These are phyloP conservation scores for Ellobium chinense DNA, from an alignment of 2,888 invertebrate genomes.

Conservation along the genomic window DNA sequence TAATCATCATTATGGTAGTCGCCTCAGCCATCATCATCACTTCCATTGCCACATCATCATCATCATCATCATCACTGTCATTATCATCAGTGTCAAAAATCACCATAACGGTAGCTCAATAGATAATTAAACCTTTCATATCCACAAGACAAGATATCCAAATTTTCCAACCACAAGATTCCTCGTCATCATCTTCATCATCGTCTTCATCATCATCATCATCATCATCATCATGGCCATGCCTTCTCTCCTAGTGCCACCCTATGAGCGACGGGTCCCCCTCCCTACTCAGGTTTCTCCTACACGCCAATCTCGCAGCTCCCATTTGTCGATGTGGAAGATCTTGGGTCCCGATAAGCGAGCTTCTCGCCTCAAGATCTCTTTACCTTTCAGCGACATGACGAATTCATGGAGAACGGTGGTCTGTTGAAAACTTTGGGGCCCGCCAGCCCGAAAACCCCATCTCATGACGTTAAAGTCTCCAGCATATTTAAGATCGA, in stretches of 20 bases:
- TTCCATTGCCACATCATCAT: background rate
- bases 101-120: no score
- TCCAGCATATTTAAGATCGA: no score
- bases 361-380: background rate
- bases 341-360: background rate
- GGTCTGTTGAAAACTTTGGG: no score
- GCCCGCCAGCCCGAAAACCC: no score
- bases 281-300: constrained; percentile 24
- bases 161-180: no score
- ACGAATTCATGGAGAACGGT: no score
- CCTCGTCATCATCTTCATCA: background rate
- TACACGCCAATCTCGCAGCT: constrained; percentile 13
- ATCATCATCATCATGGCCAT: background rate
- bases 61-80: background rate
- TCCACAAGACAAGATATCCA: no score
- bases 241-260: background rate
- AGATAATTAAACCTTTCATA: no score
- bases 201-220: background rate
- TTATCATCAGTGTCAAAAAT: background rate
- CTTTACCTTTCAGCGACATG: no score
- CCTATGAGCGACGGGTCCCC: background rate
- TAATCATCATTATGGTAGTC: no score
- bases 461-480: no score
- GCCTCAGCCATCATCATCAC: background rate
- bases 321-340: constrained; percentile 12